Evolutionary conservation across 2,888 invertebrate species (phyloP).

Genomic region (Mamestra brassicae): DNA sequence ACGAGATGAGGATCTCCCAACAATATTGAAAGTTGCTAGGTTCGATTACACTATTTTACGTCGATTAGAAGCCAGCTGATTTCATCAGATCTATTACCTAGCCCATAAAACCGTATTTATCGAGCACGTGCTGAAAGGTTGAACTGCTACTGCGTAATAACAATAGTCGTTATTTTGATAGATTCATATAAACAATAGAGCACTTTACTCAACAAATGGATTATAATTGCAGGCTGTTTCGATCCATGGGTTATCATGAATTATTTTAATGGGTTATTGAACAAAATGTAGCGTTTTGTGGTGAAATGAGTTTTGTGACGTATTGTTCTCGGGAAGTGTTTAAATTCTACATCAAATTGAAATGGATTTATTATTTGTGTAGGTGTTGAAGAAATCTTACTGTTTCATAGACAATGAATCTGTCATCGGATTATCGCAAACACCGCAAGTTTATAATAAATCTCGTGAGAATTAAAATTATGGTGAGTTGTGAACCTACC

Average conservation of each 20-base stretch:
- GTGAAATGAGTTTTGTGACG: neutral
- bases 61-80: constrained; percentile 37
- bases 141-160: constrained; percentile 20
- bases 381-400: neutral
- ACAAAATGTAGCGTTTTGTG: constrained; percentile 24
- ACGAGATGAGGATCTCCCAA: constrained; percentile 19
- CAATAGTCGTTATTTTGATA: constrained; percentile 32
- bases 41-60: constrained; percentile 35
- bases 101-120: constrained; percentile 25
- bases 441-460: neutral
- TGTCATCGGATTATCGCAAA: neutral
- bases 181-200: constrained; percentile 39
- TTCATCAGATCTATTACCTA: constrained; percentile 45
- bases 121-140: constrained; percentile 32
- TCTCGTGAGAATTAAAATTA: no score
- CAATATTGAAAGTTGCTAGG: constrained; percentile 50
- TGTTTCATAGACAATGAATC: neutral
- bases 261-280: constrained; percentile 15
- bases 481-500: neutral
- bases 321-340: neutral
- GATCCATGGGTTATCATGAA: constrained; percentile 17
- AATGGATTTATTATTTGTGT: neutral
- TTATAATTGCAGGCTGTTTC: constrained; percentile 36
- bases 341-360: constrained; percentile 1
- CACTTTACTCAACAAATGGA: constrained; percentile 50